Evolutionary conservation across 1,140 invertebrate genomes (phyloP).

Genomic region (Oncopodura yosiiana): DNA sequence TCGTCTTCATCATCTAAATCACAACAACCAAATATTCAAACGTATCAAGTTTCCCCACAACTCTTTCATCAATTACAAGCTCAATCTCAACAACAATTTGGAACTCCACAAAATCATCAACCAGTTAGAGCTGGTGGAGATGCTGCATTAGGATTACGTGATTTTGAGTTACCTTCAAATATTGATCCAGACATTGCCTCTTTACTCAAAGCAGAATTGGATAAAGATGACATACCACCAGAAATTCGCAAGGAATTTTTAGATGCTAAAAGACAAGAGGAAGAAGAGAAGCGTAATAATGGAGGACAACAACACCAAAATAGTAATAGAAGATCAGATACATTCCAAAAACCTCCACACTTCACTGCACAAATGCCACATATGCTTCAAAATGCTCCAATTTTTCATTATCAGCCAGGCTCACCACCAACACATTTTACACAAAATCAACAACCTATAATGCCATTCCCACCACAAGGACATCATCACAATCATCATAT

Average conservation of each 20-base stretch:
- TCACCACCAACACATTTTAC: neutral
- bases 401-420: neutral
- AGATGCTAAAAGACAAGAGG: conserved; percentile 9
- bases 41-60: neutral
- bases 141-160: conserved; percentile 19
- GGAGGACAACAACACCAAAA: neutral
- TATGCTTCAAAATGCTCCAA: neutral
- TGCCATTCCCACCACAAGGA: too few species aligned
- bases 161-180: conserved; percentile 24
- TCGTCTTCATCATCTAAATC: neutral
- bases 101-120: too few species aligned
- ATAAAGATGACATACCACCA: conserved; percentile 32
- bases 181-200: conserved; percentile 34
- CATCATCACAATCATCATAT: too few species aligned
- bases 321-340: neutral
- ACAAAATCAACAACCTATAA: too few species aligned
- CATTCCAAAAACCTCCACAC: neutral
- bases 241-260: conserved; percentile 29
- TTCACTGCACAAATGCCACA: neutral
- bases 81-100: neutral
- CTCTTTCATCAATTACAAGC: neutral
- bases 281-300: conserved; percentile 9
- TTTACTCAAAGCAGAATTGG: conserved; percentile 25
- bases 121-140: conserved; percentile 18
- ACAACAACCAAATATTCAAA: neutral